phyloP scores from a whole-genome alignment of 2,888 invertebrate genomes.

The Aromia moschata region DNA sequence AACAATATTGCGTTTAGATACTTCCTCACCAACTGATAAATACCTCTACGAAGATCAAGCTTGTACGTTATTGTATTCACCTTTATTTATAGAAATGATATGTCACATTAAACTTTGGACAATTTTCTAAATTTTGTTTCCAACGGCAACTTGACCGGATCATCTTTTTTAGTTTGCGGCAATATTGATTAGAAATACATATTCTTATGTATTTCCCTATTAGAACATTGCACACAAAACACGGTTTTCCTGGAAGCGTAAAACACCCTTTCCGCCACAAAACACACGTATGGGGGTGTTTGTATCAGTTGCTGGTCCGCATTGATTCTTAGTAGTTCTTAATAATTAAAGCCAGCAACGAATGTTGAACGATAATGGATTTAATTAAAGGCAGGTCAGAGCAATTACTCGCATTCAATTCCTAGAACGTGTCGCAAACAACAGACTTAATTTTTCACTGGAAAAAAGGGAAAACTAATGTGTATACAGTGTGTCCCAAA shows the following conservation, averaged over 20 bases:
- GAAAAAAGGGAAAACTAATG: constrained; percentile 14
- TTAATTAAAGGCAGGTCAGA: constrained; percentile 40
- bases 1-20: too few relatives aligned
- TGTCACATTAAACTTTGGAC: too few relatives aligned
- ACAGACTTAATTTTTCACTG: constrained; percentile 41
- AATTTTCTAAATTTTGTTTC: too few relatives aligned
- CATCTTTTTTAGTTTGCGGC: too few relatives aligned
- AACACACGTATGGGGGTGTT: constrained; percentile 14
- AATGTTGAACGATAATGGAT: constrained; percentile 41
- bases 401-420: constrained; percentile 36
- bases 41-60: too few relatives aligned
- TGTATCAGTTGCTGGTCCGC: constrained; percentile 26
- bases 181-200: constrained; percentile 13
- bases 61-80: too few relatives aligned
- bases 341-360: constrained; percentile 37
- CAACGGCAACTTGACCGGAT: too few relatives aligned
- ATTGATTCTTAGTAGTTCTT: constrained; percentile 35
- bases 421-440: constrained; percentile 38
- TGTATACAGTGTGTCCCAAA: too few relatives aligned
- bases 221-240: constrained; percentile 10
- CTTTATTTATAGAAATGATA: too few relatives aligned
- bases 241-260: constrained; percentile 25
- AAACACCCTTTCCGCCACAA: not conserved
- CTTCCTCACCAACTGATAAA: too few relatives aligned
- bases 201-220: constrained; percentile 5